A percentile compares a stretch with the other conserved stretches of the same genome.
phyloP scores from a whole-genome alignment of 2,797 vertebrate genomes.

The Dendrocincla fuliginosa region DNA sequence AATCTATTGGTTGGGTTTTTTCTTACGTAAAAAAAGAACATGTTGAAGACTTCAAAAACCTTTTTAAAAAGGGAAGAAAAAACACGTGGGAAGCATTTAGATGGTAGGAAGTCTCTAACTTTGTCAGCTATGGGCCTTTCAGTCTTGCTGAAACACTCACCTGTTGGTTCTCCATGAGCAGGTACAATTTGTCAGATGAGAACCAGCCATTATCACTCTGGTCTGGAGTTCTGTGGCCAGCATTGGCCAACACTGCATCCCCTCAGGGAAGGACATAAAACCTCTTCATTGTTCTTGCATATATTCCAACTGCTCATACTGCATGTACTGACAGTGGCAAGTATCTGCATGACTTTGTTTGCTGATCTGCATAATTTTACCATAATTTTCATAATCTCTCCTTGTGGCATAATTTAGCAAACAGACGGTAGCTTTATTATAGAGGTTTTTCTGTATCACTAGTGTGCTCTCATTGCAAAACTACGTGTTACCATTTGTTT shows the following conservation, averaged over 20 bases:
- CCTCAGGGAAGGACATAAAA: not conserved
- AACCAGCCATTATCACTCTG: not conserved
- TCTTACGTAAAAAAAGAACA: not conserved
- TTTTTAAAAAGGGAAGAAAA: not conserved
- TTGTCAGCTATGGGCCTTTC: not conserved
- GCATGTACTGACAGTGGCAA: not conserved
- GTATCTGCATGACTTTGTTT: not conserved
- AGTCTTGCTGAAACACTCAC: not conserved
- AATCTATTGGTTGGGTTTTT: not conserved
- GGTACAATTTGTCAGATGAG: not conserved
- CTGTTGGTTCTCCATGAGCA: not conserved
- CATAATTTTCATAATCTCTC: not conserved
- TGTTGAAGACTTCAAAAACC: not conserved
- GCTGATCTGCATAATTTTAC: not conserved
- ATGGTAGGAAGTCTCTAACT: not conserved
- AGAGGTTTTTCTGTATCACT: not conserved
- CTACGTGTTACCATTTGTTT: not conserved
- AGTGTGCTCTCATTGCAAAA: not conserved
- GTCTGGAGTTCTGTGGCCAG: not conserved
- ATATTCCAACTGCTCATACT: not conserved
- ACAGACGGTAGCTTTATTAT: not conserved
- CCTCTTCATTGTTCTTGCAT: not conserved
- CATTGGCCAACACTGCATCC: not conserved
- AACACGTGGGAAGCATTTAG: not conserved
- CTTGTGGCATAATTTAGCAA: not conserved